These are phyloP conservation scores for Elgaria multicarinata DNA, from an alignment of 2,113 vertebrate genomes.

Conservation along the genomic window DNA sequence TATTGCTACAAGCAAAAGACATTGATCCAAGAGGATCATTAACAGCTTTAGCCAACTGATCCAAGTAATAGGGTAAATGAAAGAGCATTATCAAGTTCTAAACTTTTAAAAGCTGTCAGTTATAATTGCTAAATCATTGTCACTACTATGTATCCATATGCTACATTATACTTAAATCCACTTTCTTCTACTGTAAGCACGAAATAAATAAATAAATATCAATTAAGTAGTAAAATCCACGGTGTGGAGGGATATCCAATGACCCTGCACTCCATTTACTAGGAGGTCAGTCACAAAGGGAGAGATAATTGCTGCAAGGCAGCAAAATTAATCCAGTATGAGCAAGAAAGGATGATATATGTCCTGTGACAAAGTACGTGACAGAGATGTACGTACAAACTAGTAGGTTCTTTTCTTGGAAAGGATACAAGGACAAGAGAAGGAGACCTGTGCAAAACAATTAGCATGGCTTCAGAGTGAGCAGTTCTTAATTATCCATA, in stretches of 20 bases:
- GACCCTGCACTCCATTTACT: slow-evolving; percentile 72
- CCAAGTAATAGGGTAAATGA: slow-evolving; percentile 78
- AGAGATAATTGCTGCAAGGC: slow-evolving; percentile 78
- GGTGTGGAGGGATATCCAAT: slow-evolving; percentile 47
- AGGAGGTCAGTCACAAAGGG: slow-evolving; percentile 72
- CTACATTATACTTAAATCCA: slow-evolving; percentile 57
- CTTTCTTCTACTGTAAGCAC: slow-evolving; percentile 55
- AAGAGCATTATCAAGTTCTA: slow-evolving; percentile 73
- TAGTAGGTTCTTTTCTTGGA: slow-evolving; percentile 70
- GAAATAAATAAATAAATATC: slow-evolving; percentile 61
- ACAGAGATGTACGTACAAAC: slow-evolving; percentile 78
- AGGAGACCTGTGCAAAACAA: slow-evolving; percentile 80
- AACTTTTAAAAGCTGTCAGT: slow-evolving; percentile 69
- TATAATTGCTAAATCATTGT: slow-evolving; percentile 47
- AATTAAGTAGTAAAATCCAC: slow-evolving; percentile 64
- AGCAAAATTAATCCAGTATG: slow-evolving; percentile 77
- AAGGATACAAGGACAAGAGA: slow-evolving; percentile 76
- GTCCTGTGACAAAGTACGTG: slow-evolving; percentile 77
- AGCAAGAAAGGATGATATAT: slow-evolving; percentile 81
- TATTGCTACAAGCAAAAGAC: slow-evolving; percentile 78
- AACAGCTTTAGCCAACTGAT: slow-evolving; percentile 80
- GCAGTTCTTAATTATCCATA: slow-evolving; percentile 83
- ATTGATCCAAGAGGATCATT: slow-evolving; percentile 84
- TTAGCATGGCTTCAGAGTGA: slow-evolving; percentile 76
- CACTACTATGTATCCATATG: slow-evolving; percentile 56